These are phyloP conservation scores for Alca torda DNA, from an alignment of 2,797 vertebrate species.

Conservation along the genomic window DNA sequence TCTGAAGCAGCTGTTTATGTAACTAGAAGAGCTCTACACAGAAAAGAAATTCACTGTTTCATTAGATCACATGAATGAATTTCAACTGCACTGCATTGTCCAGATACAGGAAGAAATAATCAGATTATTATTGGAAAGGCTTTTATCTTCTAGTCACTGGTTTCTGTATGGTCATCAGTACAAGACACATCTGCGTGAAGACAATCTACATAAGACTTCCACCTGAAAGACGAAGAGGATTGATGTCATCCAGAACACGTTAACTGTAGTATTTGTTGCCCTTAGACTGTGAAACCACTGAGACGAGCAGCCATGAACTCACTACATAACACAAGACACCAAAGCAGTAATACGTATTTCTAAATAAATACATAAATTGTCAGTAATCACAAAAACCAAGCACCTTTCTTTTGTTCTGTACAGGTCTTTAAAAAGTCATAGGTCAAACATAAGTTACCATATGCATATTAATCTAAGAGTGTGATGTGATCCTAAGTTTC, in stretches of 20 bases:
- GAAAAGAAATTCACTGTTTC: background rate
- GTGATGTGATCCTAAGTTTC: background rate
- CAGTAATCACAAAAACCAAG: background rate
- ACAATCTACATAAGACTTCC: background rate
- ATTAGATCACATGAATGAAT: background rate
- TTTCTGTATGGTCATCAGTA: background rate
- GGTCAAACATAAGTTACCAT: background rate
- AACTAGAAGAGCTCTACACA: background rate
- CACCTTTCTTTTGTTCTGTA: background rate
- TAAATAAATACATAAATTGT: background rate
- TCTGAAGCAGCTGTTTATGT: background rate
- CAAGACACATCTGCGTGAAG: background rate
- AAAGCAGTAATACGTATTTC: background rate
- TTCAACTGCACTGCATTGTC: background rate
- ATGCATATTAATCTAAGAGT: background rate
- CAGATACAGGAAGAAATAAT: background rate
- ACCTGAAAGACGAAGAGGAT: background rate
- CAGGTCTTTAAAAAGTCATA: background rate
- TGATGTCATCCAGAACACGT: background rate
- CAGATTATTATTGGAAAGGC: background rate
- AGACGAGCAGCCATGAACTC: background rate
- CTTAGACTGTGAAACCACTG: background rate
- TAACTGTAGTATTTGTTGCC: background rate
- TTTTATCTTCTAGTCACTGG: background rate
- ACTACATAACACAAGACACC: background rate